Base-by-base conservation (phyloP, 35 echinoderm and acorn worm genomes). In the Apostichopus japonicus region DNA sequence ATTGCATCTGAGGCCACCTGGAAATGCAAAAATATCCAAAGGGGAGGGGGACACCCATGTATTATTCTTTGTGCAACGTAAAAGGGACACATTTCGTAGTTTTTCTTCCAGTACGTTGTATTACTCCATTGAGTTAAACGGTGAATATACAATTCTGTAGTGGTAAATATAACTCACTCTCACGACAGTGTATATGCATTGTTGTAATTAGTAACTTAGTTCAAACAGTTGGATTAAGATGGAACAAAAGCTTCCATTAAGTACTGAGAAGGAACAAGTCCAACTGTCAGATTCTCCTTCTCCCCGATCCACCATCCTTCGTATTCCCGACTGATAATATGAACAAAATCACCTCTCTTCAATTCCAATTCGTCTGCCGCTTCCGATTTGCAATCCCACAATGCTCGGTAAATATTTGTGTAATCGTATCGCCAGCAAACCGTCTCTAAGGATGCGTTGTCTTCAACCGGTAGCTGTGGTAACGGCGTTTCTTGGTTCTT, bases 401-500 rank as follows among this genome's bases (percentile, higher is more conserved):
- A 90, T 71, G 90, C 94, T 21, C 92, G 77, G 91, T 96, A 98
- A 54, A 98, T 98, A 53, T 98, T 96, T 13, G 86, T 82, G 61
- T 98, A 98, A 82, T 98, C 96, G 16, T 94, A 81, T 65, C 95
- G 91, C 96, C 96, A 98, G n/a, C 80, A 77, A 59, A 93, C 92
- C 24, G 55, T 44, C 13, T 27, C 23, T 70, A 63, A 24, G 16
- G 22, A 14, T 13, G 8, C 14, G 23, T 23, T 80, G 4, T 24
- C 78, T 53, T 80, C 51, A 17, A 19, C 78, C 78, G 78, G 51
- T 53, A 27, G 13, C 78, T 24, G 14, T 22, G 78, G 78, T 23
- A 80, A 23, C 11, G 63, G 63, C 19, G 11, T 10, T 15, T 67
- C 0, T 19, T 67, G 63, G 4, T 0, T 67, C 63, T 67, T 10